Evolutionary conservation across 2,888 invertebrate genomes (phyloP).

Genomic region (Eugnorisma glareosa): DNA sequence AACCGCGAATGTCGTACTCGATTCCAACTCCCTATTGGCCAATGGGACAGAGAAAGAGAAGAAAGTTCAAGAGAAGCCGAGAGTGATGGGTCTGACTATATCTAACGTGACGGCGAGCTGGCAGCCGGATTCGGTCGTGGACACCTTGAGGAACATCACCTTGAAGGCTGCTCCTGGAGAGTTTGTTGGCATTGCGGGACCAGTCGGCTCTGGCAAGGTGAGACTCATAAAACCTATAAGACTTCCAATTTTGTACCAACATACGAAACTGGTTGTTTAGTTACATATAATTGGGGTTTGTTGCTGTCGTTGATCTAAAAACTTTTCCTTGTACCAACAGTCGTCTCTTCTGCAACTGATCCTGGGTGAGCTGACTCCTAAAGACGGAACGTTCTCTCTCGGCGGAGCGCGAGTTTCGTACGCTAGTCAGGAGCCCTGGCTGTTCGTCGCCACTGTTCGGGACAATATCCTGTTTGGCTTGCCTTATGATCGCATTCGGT

Average conservation of each 20-base stretch:
- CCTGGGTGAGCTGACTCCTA: slow-evolving; percentile 93
- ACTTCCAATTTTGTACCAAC: background rate
- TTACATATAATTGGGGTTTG: no score
- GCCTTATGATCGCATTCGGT: slow-evolving; percentile 89
- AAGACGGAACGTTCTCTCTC: slow-evolving; percentile 91
- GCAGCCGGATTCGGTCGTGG: slow-evolving; percentile 83
- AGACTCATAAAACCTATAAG: background rate
- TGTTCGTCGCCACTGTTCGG: slow-evolving; percentile 92
- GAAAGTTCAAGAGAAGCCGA: slow-evolving; percentile 23
- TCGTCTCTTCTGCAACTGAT: slow-evolving; percentile 92
- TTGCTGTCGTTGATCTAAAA: background rate
- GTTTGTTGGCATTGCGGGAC: slow-evolving; percentile 93
- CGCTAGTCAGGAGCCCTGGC: slow-evolving; percentile 95
- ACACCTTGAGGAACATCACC: slow-evolving; percentile 89
- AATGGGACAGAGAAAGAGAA: slow-evolving; percentile 45
- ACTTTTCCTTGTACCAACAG: slow-evolving; percentile 75
- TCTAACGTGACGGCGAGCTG: slow-evolving; percentile 85
- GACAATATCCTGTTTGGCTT: slow-evolving; percentile 95
- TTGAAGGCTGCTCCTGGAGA: slow-evolving; percentile 89
- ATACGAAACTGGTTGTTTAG: background rate
- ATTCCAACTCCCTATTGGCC: slow-evolving; percentile 41
- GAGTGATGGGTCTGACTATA: slow-evolving; percentile 77
- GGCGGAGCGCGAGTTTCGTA: slow-evolving; percentile 92
- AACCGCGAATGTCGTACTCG: slow-evolving; percentile 41
- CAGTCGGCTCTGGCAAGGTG: slow-evolving; percentile 94